Base-by-base conservation (phyloP, 2,797 vertebrate species). In the Poecile montanus region DNA sequence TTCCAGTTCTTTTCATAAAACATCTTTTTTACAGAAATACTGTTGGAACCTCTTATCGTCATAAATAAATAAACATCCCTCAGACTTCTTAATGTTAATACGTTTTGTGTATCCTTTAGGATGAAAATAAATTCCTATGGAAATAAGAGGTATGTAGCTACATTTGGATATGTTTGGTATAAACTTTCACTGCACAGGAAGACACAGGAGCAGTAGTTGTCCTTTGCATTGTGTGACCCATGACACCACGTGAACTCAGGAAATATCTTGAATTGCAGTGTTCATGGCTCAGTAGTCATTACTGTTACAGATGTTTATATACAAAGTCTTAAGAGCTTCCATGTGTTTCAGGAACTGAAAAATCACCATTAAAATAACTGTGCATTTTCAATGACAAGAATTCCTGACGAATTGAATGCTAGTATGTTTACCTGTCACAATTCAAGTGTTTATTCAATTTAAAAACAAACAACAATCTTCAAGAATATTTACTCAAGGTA, bases 401-500 rank as follows among this genome's bases (percentile, higher is more conserved):
- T 14, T 57, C 29, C 50, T 77, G 30, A 38, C 14, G 57, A 38
- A 56, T 5, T 13, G 11, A 89, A 51, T 7, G 38, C 19, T 70
- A 38, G 3, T 45, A 58, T 70, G 13, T 26, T 53, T 72, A 63
- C 13, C 42, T 65, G 45, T 57, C 62, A 77, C 1, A 1, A 47
- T 71, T 5, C n/a, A 51, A 73, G 20, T 86, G 42, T 38, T 71
- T 82, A 53, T 48, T 78, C 34, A 82, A 47, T 48, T 83, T 57
- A 38, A 82, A 96, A 96, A 63, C 74, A 92, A 91, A 57, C 18
- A 81, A 30, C 34, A 23, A 58, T 71, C 60, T 91, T 84, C 71
- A 94, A 93, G 78, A 92, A 91, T 95, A 90, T 61, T 95, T 93
- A 90, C 38, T 76, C 58, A 85, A 92, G 27, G 3, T 68, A 47